phyloP scores from a whole-genome alignment of 2,113 vertebrate genomes.

The Sarotherodon lohbergeri region DNA sequence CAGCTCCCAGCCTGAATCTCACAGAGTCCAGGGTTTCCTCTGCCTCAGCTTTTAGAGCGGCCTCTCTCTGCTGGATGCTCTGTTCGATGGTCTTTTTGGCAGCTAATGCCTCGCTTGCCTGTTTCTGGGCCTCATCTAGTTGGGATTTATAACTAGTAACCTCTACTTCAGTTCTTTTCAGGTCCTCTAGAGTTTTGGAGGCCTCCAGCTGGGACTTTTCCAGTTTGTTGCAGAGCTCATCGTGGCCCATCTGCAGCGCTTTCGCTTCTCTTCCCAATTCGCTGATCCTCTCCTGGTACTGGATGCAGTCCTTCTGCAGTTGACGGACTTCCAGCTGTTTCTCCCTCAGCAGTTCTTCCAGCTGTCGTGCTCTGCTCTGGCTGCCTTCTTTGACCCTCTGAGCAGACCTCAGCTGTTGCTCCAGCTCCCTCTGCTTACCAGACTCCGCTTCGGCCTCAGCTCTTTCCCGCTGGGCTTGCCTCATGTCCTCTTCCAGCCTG shows the following conservation, averaged over 20 bases:
- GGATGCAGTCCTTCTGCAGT: constrained; percentile 89
- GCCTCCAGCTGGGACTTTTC: constrained; percentile 62
- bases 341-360: constrained; percentile 90
- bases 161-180: constrained; percentile 71
- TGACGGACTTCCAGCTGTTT: constrained; percentile 94
- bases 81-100: constrained; percentile 73
- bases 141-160: constrained; percentile 71
- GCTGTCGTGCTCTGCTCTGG: constrained; percentile 80
- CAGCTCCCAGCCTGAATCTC: constrained; percentile 79
- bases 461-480: constrained; percentile 80
- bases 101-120: constrained; percentile 72
- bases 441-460: constrained; percentile 74
- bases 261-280: constrained; percentile 81
- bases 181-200: constrained; percentile 68
- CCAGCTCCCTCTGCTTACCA: constrained; percentile 78
- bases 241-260: constrained; percentile 76
- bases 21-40: constrained; percentile 82
- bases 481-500: constrained; percentile 85
- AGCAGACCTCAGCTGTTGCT: constrained; percentile 81
- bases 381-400: constrained; percentile 76
- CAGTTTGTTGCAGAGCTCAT: constrained; percentile 77
- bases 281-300: constrained; percentile 90
- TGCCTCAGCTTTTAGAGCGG: constrained; percentile 78
- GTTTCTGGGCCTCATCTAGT: constrained; percentile 79
- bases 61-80: constrained; percentile 64